A percentile compares a stretch with the other conserved stretches of the same genome.
phyloP scores from a whole-genome alignment of 2,888 invertebrate species.

The Drosophila demipolita region DNA sequence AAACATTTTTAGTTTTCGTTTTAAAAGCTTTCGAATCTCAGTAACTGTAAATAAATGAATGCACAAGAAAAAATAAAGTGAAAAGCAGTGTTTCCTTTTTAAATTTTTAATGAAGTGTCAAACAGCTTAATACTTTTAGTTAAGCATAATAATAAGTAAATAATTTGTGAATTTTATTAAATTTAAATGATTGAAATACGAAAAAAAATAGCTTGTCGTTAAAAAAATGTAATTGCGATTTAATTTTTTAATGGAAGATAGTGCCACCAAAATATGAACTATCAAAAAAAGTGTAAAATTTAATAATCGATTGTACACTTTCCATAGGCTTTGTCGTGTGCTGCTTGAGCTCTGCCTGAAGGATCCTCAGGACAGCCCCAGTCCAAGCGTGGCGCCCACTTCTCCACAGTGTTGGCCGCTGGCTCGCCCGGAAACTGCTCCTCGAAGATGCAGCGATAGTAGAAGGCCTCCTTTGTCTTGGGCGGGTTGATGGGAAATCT shows the following conservation, averaged over 20 bases:
- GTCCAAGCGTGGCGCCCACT: conserved; percentile 81
- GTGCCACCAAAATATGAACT: neutral
- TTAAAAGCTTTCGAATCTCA: neutral
- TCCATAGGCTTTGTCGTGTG: conserved; percentile 58
- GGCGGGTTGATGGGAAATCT: conserved; percentile 90
- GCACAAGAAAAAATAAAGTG: neutral
- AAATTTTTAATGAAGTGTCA: neutral
- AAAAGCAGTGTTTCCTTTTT: neutral
- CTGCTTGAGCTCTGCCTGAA: conserved; percentile 78
- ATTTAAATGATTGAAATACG: neutral
- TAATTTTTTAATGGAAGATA: neutral
- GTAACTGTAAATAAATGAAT: neutral
- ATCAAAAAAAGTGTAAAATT: neutral
- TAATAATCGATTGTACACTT: conserved; percentile 31
- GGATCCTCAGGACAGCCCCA: conserved; percentile 83
- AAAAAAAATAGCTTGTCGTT: neutral
- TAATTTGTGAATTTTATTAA: neutral
- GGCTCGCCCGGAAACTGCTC: conserved; percentile 76
- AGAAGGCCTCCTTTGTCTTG: conserved; percentile 90
- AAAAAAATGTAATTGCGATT: neutral
- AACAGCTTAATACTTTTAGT: neutral
- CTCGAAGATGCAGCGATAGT: conserved; percentile 86
- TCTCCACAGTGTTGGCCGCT: conserved; percentile 76
- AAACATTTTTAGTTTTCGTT: neutral
- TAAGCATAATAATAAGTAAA: neutral